Evolutionary conservation across 2,113 vertebrate genomes (phyloP).

Genomic region (Epinephelus lanceolatus): DNA sequence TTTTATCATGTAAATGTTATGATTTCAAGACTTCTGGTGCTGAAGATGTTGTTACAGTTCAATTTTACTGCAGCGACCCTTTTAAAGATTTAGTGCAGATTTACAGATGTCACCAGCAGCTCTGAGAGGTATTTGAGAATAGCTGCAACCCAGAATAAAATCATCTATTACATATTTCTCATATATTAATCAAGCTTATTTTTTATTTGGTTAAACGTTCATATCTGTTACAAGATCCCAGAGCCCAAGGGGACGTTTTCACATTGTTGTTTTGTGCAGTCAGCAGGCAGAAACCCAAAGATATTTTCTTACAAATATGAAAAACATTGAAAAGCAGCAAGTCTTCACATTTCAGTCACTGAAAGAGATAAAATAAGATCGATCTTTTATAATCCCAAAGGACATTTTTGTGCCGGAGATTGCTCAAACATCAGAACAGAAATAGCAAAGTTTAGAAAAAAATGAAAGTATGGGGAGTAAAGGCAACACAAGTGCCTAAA

Average conservation of each 20-base stretch:
- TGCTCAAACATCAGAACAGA: too few relatives aligned
- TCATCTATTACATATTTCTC: neutral
- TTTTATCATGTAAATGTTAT: constrained; percentile 38
- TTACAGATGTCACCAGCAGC: neutral
- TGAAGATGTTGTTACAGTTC: neutral
- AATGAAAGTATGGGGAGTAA: too few relatives aligned
- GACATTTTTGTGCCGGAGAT: too few relatives aligned
- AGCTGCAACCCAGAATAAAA: too few relatives aligned
- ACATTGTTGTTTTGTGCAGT: neutral
- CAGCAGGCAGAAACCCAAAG: too few relatives aligned
- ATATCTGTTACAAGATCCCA: neutral
- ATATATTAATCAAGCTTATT: neutral
- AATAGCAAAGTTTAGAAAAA: too few relatives aligned
- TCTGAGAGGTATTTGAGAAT: neutral
- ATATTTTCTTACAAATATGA: too few relatives aligned
- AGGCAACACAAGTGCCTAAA: too few relatives aligned
- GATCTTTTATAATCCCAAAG: too few relatives aligned
- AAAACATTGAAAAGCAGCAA: neutral
- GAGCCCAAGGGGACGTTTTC: neutral
- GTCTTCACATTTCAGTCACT: neutral
- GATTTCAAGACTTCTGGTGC: constrained; percentile 11
- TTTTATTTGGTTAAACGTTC: neutral
- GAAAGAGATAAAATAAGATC: neutral
- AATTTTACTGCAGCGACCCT: neutral
- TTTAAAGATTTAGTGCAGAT: constrained; percentile 21